Percentiles rank a stretch among this genome's conserved stretches.
Evolutionary conservation across 1,140 invertebrate species (phyloP).

Genomic region (Cyclina sinensis): DNA sequence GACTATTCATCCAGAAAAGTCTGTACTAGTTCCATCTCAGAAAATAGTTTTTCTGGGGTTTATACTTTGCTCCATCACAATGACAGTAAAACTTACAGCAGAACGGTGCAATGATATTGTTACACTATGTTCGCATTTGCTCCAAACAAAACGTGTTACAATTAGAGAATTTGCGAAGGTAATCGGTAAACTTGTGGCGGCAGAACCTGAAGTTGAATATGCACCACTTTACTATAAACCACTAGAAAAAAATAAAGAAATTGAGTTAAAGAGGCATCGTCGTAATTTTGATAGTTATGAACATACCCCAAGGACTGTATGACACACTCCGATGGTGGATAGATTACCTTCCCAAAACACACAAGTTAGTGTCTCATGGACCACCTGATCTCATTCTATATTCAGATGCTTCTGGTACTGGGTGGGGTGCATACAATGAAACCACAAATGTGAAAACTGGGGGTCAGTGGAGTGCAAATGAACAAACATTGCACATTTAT

Average conservation of each 20-base stretch:
- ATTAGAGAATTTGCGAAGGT: slow-evolving; percentile 36
- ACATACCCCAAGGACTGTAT: no score
- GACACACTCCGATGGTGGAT: no score
- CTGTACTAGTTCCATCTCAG: not conserved
- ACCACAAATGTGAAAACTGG: no score
- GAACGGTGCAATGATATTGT: slow-evolving; percentile 43
- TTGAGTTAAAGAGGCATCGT: no score
- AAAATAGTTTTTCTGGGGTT: slow-evolving; percentile 11
- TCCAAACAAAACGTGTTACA: not conserved
- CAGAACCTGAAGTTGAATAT: slow-evolving; percentile 25
- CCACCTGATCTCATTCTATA: no score
- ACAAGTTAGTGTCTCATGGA: no score
- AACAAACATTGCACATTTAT: no score
- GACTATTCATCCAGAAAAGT: not conserved
- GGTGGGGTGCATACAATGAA: no score
- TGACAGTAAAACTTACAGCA: slow-evolving; percentile 51
- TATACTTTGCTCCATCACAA: slow-evolving; percentile 60
- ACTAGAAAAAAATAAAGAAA: slow-evolving; percentile 24
- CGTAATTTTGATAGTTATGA: no score
- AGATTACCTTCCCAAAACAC: no score
- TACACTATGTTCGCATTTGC: not conserved
- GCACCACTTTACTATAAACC: slow-evolving; percentile 44
- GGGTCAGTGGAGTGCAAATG: no score
- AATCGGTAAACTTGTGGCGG: not conserved
- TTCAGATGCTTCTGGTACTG: no score